Base-by-base conservation (phyloP, 1,140 invertebrate genomes). In the Xylocopa sonorina region DNA sequence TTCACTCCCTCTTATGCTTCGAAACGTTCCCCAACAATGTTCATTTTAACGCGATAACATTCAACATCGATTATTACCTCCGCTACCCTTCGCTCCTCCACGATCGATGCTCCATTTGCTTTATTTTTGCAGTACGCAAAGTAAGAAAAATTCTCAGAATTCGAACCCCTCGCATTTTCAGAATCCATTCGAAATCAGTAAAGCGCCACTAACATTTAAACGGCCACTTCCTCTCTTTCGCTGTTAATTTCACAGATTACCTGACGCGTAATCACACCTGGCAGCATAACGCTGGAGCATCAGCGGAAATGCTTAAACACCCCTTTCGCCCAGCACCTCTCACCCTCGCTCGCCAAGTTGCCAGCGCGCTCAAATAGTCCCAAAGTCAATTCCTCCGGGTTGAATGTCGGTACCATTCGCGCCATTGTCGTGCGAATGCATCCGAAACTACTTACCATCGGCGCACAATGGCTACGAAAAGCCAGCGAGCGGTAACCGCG, bases 371-470 rank as follows among this genome's bases (percentile, higher is more conserved):
- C 27, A 66, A 66, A 48, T 50, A 29, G 34, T 57, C 24, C 16
- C 24, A 14, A 34, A 38, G 46, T 67, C 64, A n/a, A n/a, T 38
- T 34, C 29, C 46, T 24, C 6, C 10, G 43, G 1, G 27, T 18
- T 27, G 43, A 66, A 48, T 18, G 43, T 48, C 63, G 5, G 18
- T 1, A 32, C 1, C 63, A 34, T 10, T 58, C 53, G n/a, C 9
- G 46, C n/a, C 2, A 48, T 32, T 27, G 16, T 38, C 24, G 34
- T 21, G 18, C 32, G n/a, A 69, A 50, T 34, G 75, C 75, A 71
- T 78, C 67, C 21, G 38, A 71, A 78, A 71, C 75, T 71, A 69
- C 75, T 78, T 71, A 71, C 55, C 18, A 71, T 51, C 66, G 55
- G 32, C n/a, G n/a, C 67, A 78, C 67, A 62, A 71, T 78, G 48